Evolutionary conservation across 2,888 invertebrate species (phyloP), one percentile per base, ranked within the genome.

Genomic region (Atrina japonica): DNA sequence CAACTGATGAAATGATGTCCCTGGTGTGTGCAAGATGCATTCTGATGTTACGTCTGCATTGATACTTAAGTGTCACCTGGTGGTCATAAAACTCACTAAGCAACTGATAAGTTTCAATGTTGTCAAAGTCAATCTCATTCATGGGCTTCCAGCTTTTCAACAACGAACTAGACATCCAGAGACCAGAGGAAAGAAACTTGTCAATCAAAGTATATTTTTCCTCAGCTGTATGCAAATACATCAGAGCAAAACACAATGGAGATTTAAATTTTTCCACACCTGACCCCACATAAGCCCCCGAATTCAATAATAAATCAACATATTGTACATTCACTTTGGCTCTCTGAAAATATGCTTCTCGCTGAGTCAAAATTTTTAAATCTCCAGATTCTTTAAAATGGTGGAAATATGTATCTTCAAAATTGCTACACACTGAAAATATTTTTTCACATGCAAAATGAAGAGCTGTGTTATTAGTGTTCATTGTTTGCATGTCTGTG

Each of bases 361-460:
- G 5, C 11, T 35, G 35, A 11, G 35, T 11, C 35, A 5, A 11
- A 35, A 35, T 35, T 35, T 35, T 35, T 35, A 7, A 5, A 35
- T 11, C 35, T 7, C 11, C 35, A 7, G 35, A 35, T 11, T 11
- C 35, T 35, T 35, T 35, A 11, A 35, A 35, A 5, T 35, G 5
- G 11, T 35, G 35, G 35, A 35, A 35, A 35, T 35, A 35, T 5
- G 35, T 35, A 35, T 11, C 11, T 11, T 35, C 35, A 35, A 35
- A 35, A 11, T 35, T 35, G 11, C 11, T 35, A 35, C 35, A 7
- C 35, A 35, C 35, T 35, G 35, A 35, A 25, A 21, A n/a, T 16
- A 35, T 30, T 47, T 30, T 53, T 35, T 55, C 45, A 25, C 68
- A 63, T 23, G 53, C 49, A n/a, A 68, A n/a, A 40, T 68, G 68